Base-by-base conservation (phyloP, 2,888 invertebrate genomes). In the Drosophila kuntzei region DNA sequence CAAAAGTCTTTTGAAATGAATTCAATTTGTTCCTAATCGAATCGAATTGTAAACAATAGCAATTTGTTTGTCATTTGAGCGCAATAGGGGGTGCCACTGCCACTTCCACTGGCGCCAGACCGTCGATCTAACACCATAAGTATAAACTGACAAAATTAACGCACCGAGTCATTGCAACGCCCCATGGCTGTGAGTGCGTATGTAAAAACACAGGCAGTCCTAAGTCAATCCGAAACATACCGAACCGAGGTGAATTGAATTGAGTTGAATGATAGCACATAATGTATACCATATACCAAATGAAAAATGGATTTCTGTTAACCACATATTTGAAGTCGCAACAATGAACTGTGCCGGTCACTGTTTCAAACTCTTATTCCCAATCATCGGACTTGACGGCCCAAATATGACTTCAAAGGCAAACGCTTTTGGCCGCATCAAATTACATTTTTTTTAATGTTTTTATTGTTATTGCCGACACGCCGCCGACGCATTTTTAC, bases 261-360 rank as follows among this genome's bases (percentile, higher is more conserved):
- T 36, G 27, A 51, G 25, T 36, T 36, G 37, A 37, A 18, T 34
- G 8, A 64, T n/a, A 32, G 4, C 22, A 11, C 11, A 41, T 20
- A 20, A 18, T 20, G 22, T 22, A 3, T n/a, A 34, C 6, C 6
- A 32, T 14, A 34, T 3, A 36, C 9, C 49, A 76, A 47, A 87
- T 84, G 81, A 90, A 87, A 89, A 91, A 90, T 89, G 87, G 80
- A 90, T 91, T 79, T 7, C 25, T 50, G 8, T 78, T 76, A 79
- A 79, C 79, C 50, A 49, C 49, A 51, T 37, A 12, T 18, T 12
- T 39, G 18, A 41, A 41, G 41, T 22, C 20, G 22, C 41, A 49
- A 75, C 74, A 73, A 72, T 71, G 68, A 47, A 67, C 60, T 41
- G 29, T 1, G 20, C 34, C 11, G 55, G 60, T 53, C 49, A 71